Evolutionary conservation across 1,140 invertebrate genomes (phyloP).

Genomic region (Pogonus chalceus): DNA sequence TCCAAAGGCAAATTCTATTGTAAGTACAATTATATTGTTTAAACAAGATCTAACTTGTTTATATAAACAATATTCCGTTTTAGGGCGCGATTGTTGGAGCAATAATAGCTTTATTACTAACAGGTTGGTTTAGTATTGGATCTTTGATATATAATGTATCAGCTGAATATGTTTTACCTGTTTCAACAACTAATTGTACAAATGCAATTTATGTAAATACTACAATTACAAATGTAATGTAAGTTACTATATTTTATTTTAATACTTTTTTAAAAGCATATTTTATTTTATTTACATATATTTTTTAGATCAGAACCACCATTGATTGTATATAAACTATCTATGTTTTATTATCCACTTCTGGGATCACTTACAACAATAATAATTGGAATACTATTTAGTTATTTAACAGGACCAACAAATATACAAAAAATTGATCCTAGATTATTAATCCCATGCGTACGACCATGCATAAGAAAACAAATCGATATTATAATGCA

Average conservation of each 20-base stretch:
- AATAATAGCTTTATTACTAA: not conserved
- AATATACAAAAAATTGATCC: not conserved
- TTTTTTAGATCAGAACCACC: too few relatives aligned
- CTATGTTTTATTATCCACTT: constrained; percentile 40
- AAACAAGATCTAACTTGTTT: too few relatives aligned
- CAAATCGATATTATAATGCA: too few relatives aligned
- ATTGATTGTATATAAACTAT: constrained; percentile 24
- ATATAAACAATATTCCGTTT: too few relatives aligned
- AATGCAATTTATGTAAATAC: not conserved
- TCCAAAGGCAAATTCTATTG: too few relatives aligned
- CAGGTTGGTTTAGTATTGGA: not conserved
- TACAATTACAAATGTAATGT: too few relatives aligned
- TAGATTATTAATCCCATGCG: not conserved
- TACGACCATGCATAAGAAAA: too few relatives aligned
- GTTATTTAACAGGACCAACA: constrained; percentile 33
- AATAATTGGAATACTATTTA: constrained; percentile 36
- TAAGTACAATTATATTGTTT: too few relatives aligned
- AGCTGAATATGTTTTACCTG: not conserved
- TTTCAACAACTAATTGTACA: not conserved
- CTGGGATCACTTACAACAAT: constrained; percentile 34
- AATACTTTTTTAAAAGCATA: too few relatives aligned
- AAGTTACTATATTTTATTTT: too few relatives aligned
- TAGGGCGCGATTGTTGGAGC: not conserved
- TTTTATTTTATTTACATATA: too few relatives aligned
- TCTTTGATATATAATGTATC: not conserved